Percentiles rank a stretch among this genome's conserved stretches.
Evolutionary conservation across 92 coral and sea anemone species (phyloP).

Genomic region (Siderastrea siderea): DNA sequence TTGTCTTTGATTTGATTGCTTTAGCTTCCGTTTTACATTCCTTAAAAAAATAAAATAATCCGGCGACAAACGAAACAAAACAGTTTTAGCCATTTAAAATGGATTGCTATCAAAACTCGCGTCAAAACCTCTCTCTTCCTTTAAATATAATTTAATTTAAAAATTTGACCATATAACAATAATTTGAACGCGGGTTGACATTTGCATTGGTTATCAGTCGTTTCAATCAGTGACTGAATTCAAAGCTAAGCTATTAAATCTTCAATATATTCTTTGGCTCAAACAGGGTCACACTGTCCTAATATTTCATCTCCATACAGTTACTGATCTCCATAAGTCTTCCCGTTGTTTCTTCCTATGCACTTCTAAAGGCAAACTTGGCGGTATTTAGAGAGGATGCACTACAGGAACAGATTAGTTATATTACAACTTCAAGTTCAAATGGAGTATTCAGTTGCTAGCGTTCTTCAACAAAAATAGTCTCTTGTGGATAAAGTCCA

Average conservation of each 20-base stretch:
- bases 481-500: slow-evolving; percentile 98
- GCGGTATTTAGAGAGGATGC: too few relatives aligned
- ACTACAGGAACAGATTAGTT: not conserved
- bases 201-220: not conserved
- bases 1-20: too few relatives aligned
- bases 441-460: slow-evolving; percentile 29
- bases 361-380: too few relatives aligned
- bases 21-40: too few relatives aligned
- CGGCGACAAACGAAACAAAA: too few relatives aligned
- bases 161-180: slow-evolving; percentile 27
- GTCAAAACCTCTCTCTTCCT: not conserved
- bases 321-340: not conserved
- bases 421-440: not conserved
- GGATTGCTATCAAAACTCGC: not conserved
- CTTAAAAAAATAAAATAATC: too few relatives aligned
- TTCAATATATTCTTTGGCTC: not conserved
- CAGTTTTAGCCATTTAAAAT: too few relatives aligned
- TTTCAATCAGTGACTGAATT: not conserved
- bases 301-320: not conserved
- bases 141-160: slow-evolving; percentile 51
- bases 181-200: not conserved
- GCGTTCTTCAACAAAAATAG: slow-evolving; percentile 96
- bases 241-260: not conserved
- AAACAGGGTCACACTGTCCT: not conserved
- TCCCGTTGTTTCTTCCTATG: not conserved